Percentiles rank a stretch among this genome's conserved stretches.
Evolutionary conservation across 2,888 invertebrate genomes (phyloP).

Genomic region (Lamellibrachia columna): DNA sequence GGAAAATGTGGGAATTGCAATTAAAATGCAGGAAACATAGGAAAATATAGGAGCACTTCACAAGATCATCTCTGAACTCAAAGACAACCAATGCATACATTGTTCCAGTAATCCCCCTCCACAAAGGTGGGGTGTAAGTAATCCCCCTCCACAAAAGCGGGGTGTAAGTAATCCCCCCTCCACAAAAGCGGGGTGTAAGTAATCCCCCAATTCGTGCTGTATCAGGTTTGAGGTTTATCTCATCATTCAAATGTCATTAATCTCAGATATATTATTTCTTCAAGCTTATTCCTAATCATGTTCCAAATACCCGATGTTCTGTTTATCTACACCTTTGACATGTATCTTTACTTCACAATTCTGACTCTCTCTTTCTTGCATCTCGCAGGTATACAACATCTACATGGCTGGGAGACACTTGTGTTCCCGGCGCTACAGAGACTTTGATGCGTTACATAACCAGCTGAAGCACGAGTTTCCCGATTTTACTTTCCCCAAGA

Average conservation of each 20-base stretch:
- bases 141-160: too few relatives aligned
- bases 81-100: background rate
- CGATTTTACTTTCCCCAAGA: conserved; percentile 94
- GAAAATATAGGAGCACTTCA: too few relatives aligned
- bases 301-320: background rate
- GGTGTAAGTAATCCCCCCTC: too few relatives aligned
- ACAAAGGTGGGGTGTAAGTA: too few relatives aligned
- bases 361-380: background rate
- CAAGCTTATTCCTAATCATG: background rate
- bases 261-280: background rate
- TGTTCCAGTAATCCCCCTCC: background rate
- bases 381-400: conserved; percentile 81
- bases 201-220: too few relatives aligned
- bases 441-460: conserved; percentile 90
- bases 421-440: conserved; percentile 94
- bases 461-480: conserved; percentile 92
- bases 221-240: background rate
- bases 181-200: too few relatives aligned
- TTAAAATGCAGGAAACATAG: too few relatives aligned
- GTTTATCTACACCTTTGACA: conserved; percentile 8
- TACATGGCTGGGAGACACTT: conserved; percentile 99
- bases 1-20: too few relatives aligned
- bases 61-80: background rate
- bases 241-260: background rate
- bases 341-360: background rate